Base-by-base conservation (phyloP, 2,888 invertebrate genomes). In the Argyra leucocephala region DNA sequence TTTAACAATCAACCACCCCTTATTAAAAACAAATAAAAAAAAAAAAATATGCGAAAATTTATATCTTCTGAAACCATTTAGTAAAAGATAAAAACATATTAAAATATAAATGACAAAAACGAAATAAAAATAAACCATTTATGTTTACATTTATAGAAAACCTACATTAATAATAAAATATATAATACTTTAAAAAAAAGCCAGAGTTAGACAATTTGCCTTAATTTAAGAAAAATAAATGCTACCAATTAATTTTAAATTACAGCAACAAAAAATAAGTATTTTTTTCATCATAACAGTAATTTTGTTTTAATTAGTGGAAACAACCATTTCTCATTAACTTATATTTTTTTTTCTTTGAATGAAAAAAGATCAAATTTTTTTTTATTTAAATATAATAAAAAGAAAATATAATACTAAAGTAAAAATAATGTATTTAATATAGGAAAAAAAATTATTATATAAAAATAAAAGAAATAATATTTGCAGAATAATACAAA, bases 1-100 rank as follows among this genome's bases (percentile, higher is more conserved):
- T 67, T 67, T 67, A 67, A 67, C 48, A 48, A 48, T 48, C 48
- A 48, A 48, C 18, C 48, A 48, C 48, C 22, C 31, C 31, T n/a
- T 48, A 18, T 12, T 48, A 18, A 18, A n/a, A 48, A 18, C 12
- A 5, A 3, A 48, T 18, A 48, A 48, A 48, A n/a, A 18, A 48
- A 18, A 18, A 48, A 18, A 18, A 48, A 48, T 18, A 48, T 1
- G 2, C 48, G 12, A 5, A 48, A 48, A 48, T 48, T 48, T 48
- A 48, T 48, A 48, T 48, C 18, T 48, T 48, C 48, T 18, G 48
- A 48, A 48, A 48, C 1, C 5, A 48, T 48, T 48, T 48, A 48
- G 5, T 48, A 48, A 48, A 48, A n/a, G 18, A 37, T 37, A 37
- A 5, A 37, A 10, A 37, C 12, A 37, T 37, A 15, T 37, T 9